Evolutionary conservation across 2,113 vertebrate genomes (phyloP), one percentile per base, ranked within the genome.

Genomic region (Todiramphus saurophagus): DNA sequence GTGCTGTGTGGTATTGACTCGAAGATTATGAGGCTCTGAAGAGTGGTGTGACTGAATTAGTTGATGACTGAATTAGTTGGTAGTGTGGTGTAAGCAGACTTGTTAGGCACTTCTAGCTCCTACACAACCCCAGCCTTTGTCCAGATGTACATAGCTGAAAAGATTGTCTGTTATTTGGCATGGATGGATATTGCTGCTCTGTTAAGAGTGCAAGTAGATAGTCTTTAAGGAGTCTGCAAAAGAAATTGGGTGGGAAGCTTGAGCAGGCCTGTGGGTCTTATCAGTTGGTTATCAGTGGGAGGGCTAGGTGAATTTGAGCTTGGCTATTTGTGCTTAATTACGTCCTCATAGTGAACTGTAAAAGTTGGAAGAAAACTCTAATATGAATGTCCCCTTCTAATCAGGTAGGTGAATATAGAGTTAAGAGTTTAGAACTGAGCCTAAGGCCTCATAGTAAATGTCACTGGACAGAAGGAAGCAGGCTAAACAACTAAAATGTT

Each of bases 111-210:
- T 59, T 67, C 19, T 76, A 3, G 56, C 41, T 73, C 28, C 24
- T 58, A 12, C 64, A 30, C 17, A 68, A 21, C 41, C 9, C 33
- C 84, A 11, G 25, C 33, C 43, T 87, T 78, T 74, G 46, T 37
- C 17, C 44, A 68, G 48, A 19, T 0, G 0, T 58, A 48, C 0
- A 2, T 3, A 62, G 55, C 58, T 75, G 69, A 37, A 59, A 67
- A 11, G 41, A 24, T 35, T 51, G 27, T 78, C 53, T 73, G 33
- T 70, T 31, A 27, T 35, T 88, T 94, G 59, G 21, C 16, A 44
- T 2, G n/a, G 14, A 10, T 73, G 25, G 19, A 27, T 58, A 15
- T 66, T 80, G 37, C 39, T 85, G 5, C 9, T 93, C 13, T 48
- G 41, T 28, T 59, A 63, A 62, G 33, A 67, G 16, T 77, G 37